A percentile compares a stretch with the other conserved stretches of the same genome.
Conservation (phyloP, 1,140 invertebrate genomes). For the Rhagoletis pomonella region DNA sequence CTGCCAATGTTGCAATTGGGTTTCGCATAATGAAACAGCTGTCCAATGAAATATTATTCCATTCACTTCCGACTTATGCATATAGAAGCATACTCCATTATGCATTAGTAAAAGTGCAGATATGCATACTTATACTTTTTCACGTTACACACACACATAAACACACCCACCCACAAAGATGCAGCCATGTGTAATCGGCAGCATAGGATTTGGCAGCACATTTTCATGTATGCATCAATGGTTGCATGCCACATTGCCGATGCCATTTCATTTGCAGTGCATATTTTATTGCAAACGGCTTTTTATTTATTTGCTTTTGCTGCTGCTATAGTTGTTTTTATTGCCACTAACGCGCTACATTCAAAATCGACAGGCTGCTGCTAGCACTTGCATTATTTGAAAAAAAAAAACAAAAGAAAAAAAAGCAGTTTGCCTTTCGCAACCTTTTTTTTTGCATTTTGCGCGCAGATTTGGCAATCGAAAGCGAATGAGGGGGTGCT, state of each 20-base stretch:
- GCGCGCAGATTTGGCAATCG: not conserved
- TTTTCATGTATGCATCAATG: constrained; percentile 21
- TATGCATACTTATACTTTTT: not conserved
- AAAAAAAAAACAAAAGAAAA: not conserved
- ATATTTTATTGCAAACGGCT: constrained; percentile 38
- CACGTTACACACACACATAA: not conserved
- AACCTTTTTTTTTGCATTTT: not conserved
- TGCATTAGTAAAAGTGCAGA: not conserved
- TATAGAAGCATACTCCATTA: too few relatives aligned
- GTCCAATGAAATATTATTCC: constrained; percentile 28
- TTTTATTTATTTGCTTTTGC: not conserved
- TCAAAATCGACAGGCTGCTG: constrained; percentile 11
- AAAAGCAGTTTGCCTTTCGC: not conserved
- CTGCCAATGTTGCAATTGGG: not conserved
- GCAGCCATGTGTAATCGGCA: too few relatives aligned
- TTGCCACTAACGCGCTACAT: not conserved
- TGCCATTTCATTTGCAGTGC: constrained; percentile 31
- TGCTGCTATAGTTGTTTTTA: not conserved
- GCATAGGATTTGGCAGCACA: constrained; percentile 2
- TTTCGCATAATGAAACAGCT: constrained; percentile 43
- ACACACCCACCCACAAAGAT: not conserved
- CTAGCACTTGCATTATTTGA: not conserved
- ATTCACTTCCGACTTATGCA: not conserved
- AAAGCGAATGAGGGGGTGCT: too few relatives aligned
- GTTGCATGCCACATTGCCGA: constrained; percentile 50